A percentile compares a stretch with the other conserved stretches of the same genome.
Conservation (phyloP, 2,888 invertebrate species). For the Galerucella nymphaeae region DNA sequence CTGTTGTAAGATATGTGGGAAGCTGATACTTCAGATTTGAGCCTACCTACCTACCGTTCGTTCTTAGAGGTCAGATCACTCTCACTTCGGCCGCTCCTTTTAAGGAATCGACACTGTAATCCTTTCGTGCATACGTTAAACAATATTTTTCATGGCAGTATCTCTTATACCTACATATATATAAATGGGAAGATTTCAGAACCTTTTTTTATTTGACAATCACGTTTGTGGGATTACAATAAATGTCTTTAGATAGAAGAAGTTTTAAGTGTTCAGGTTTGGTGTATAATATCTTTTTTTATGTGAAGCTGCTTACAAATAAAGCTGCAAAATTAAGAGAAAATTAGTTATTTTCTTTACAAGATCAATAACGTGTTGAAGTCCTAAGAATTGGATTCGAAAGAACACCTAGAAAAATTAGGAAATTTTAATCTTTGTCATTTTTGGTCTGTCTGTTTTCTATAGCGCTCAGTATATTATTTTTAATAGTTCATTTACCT, state of each 20-base stretch:
- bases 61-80: constrained; percentile 45
- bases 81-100: constrained; percentile 47
- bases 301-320: no score
- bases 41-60: constrained; percentile 33
- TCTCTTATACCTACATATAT: constrained; percentile 6
- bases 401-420: no score
- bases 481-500: no score
- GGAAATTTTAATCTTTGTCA: no score
- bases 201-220: background rate
- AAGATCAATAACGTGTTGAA: no score
- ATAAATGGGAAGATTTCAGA: background rate
- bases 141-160: constrained; percentile 11
- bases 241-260: background rate
- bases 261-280: background rate
- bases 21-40: constrained; percentile 32
- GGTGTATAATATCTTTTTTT: background rate
- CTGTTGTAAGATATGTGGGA: constrained; percentile 36
- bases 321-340: no score
- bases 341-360: no score
- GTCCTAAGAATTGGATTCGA: no score
- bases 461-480: no score
- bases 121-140: constrained; percentile 10
- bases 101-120: constrained; percentile 37
- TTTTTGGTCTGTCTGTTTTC: no score
- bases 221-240: background rate